Conservation (phyloP, 1,140 invertebrate genomes). For the Diorhabda carinulata region DNA sequence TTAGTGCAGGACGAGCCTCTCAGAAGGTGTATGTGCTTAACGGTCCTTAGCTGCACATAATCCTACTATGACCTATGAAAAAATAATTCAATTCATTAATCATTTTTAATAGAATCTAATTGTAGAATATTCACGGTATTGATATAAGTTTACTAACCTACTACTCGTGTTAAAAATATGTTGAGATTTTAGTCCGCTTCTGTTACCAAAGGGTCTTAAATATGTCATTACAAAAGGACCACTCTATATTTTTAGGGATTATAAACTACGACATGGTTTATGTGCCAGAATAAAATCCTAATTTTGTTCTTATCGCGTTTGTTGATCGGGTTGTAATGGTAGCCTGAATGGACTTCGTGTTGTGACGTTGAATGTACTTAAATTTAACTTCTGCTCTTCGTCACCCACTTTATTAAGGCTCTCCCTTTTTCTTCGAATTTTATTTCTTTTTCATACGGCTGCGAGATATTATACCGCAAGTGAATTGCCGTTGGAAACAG, state of each 20-base stretch:
- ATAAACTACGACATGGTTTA: background rate
- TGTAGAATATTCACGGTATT: too few relatives aligned
- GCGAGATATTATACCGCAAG: background rate
- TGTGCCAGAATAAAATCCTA: conserved; percentile 2
- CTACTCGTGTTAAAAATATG: too few relatives aligned
- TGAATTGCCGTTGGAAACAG: too few relatives aligned
- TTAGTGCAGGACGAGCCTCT: too few relatives aligned
- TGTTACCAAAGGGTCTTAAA: background rate
- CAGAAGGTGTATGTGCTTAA: too few relatives aligned
- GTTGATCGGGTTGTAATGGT: conserved; percentile 1
- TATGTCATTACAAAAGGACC: background rate
- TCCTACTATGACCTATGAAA: too few relatives aligned
- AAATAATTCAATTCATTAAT: too few relatives aligned
- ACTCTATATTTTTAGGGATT: conserved; percentile 2
- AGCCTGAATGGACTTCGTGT: background rate
- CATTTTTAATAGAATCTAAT: too few relatives aligned
- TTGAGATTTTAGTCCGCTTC: background rate
- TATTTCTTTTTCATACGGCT: conserved; percentile 1
- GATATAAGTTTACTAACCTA: too few relatives aligned
- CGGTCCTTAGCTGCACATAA: too few relatives aligned
- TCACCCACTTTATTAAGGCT: conserved; percentile 2
- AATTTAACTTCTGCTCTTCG: conserved; percentile 1
- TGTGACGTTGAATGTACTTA: background rate
- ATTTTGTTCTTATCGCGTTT: background rate
- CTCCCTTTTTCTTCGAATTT: background rate